Evolutionary conservation across 2,113 vertebrate species (phyloP), one percentile per base, ranked within the genome.

Genomic region (Calyptommatus sinebrachiatus): DNA sequence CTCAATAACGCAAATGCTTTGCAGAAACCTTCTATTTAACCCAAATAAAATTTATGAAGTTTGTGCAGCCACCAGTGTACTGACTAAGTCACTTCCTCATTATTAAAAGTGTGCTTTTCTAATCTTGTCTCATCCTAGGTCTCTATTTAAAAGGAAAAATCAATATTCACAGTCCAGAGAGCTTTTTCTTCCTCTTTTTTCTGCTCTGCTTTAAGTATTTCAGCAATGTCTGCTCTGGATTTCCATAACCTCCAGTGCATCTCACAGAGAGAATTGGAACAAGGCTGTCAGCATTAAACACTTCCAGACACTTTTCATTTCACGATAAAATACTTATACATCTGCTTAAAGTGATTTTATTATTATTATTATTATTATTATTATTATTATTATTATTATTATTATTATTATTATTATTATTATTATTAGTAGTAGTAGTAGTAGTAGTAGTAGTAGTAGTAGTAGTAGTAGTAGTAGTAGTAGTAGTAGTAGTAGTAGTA

Each of bases 1-100:
- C 87, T 87, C 87, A 89, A 88, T 91, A 92, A 88, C 73, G 87
- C 74, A 78, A 80, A 69, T 79, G 83, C 53, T 75, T 82, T 86
- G 79, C 81, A 84, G 82, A 90, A 73, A 87, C 77, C 84, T 87
- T 71, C 46, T 53, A 76, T 87, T 87, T 85, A 92, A 90, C 81
- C 87, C 82, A 82, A 80, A 82, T 87, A 77, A 89, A 87, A 86
- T 91, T 88, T 84, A 92, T 93, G 90, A 92, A 81, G 46, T 85
- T 80, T 87, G 72, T 0, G 4, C 84, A 92, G 85, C 50, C 63
- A 81, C 50, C 61, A 78, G 53, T 82, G 73, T 81, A 81, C 78
- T 69, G 73, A 72, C 0, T 6, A 68, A 90, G 83, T 84, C 48
- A 77, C n/a, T 89, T 90, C 75, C 73, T 87, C 74, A n/a, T 89